Base-by-base conservation (phyloP, 1,140 invertebrate species). In the Drosophila tsacasi region DNA sequence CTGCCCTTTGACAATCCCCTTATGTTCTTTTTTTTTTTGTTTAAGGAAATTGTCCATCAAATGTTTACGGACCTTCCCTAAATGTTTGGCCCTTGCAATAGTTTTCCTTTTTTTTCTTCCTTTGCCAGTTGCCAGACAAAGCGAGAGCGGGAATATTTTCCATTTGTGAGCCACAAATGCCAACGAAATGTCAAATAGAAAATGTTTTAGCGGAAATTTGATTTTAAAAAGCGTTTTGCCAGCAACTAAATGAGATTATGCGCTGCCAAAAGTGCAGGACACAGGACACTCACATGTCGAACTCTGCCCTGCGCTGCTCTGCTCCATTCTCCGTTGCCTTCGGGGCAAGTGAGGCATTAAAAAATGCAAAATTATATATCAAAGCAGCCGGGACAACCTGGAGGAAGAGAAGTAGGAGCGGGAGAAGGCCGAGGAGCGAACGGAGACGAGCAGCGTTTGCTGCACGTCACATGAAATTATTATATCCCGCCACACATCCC, bases 121-220 rank as follows among this genome's bases (percentile, higher is more conserved):
- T 71, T 42, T 8, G 12, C 21, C 57, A 19, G 39, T 30, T 68
- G 59, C 58, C 69, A 75, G 42, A 74, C 73, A 47, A 27, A 37
- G 52, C 15, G 10, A 27, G 23, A 40, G 13, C 21, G 6, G 12
- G 37, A 32, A 37, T 62, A 73, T 54, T 83, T 75, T 69, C 55
- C 67, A 81, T 86, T 76, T 86, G 55, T 46, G 54, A 69, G 63
- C 73, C 62, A 59, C 64, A 81, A 79, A 79, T 84, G 74, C 68
- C 78, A 89, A 80, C 67, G 60, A 79, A 79, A 79, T 79, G 67
- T 66, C 76, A 71, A 80, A 90, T 82, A 81, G 83, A 80, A 90
- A 89, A 89, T 89, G 85, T 90, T 89, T 90, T 89, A 85, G 81
- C 81, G 89, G 81, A 91, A 91, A 91, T 91, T 91, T 92, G 89